Evolutionary conservation across 2,113 vertebrate genomes (phyloP), one percentile per base, ranked within the genome.

Genomic region (Donacobius atricapilla): DNA sequence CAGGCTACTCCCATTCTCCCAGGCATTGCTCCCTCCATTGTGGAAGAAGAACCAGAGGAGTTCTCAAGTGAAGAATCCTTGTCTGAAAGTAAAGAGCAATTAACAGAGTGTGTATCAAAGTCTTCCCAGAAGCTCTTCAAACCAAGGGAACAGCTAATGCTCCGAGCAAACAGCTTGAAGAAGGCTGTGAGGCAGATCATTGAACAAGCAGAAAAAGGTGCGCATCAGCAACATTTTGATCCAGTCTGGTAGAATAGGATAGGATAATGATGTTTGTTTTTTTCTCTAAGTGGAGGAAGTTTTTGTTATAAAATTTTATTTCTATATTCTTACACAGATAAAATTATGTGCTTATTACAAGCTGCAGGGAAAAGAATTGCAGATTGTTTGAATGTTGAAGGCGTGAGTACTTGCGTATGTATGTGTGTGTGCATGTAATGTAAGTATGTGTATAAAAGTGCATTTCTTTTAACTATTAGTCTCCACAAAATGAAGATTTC

Each of bases 101-200:
- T 99, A 92, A 64, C 77, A 4, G 98, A 99, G 72, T 98, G 98
- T 66, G 96, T 98, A 78, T 96, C 98, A 6, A 99, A 99, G 78
- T 96, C 97, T 40, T 97, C 98, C 4, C 98, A 98, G 82, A 98
- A 98, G 92, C 95, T 98, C 65, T 98, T 98, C 94, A 99, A 98
- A 80, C 98, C 99, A 10, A 98, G 98, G 54, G 99, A 99, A 86
- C 99, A 99, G 93, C 97, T 99, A 80, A 98, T 99, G 99, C 98
- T 99, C 28, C 95, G 99, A 47, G 99, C 99, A 71, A 99, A 99
- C 97, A 99, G 99, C 91, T 97, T 99, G 96, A 99, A 99, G 98
- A 99, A 99, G 93, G 99, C 99, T 3, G 98, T 99, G 77, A 98
- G 99, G 66, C 99, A 99, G 96, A 99, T 99, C 97, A 99, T 99